Conservation (phyloP, 2,797 vertebrate species). For the Sebastes ruberrimus region DNA sequence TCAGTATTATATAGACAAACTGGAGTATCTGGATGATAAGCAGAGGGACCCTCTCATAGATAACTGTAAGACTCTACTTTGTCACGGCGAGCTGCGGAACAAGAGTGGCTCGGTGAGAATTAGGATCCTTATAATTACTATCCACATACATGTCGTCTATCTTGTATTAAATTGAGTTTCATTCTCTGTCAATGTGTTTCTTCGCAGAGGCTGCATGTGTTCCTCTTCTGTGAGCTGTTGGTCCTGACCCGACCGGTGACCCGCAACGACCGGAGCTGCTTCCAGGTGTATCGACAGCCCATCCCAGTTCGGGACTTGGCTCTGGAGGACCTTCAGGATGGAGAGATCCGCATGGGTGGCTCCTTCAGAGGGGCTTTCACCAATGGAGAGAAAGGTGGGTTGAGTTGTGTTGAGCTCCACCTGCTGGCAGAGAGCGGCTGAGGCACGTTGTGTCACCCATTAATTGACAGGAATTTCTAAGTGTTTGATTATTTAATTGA, state of each 20-base stretch:
- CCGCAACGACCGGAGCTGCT: conserved; percentile 90
- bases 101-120: conserved; percentile 92
- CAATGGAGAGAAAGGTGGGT: conserved; percentile 92
- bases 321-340: conserved; percentile 95
- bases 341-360: conserved; percentile 93
- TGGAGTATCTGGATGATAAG: conserved; percentile 94
- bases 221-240: conserved; percentile 95
- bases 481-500: background rate
- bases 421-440: background rate
- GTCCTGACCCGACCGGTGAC: conserved; percentile 92
- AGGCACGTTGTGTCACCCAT: background rate
- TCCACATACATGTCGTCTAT: background rate
- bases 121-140: background rate
- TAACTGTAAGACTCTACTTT: conserved; percentile 89
- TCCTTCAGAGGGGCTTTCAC: conserved; percentile 96
- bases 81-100: conserved; percentile 94
- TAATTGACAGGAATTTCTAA: background rate
- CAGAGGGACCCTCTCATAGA: conserved; percentile 93
- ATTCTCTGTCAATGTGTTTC: background rate
- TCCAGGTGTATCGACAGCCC: conserved; percentile 96
- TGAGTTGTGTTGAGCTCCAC: background rate
- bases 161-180: background rate
- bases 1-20: conserved; percentile 95
- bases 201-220: conserved; percentile 92
- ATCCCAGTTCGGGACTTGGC: conserved; percentile 91